A percentile compares a stretch with the other conserved stretches of the same genome.
phyloP scores from a whole-genome alignment of 2,888 invertebrate species.

The Cephonodes hylas region DNA sequence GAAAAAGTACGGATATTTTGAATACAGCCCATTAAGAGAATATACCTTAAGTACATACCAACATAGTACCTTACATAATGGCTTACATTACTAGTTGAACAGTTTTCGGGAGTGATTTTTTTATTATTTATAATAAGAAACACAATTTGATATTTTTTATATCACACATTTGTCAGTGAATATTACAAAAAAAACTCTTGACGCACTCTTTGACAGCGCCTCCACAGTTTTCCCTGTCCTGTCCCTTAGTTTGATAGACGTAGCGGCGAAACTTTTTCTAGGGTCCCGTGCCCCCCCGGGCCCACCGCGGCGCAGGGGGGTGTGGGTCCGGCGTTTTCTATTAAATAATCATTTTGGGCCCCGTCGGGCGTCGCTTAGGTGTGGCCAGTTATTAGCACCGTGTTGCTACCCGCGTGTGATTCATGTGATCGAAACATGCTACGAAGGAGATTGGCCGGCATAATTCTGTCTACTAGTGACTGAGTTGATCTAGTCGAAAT shows the following conservation, averaged over 20 bases:
- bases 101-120: too few species aligned
- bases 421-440: background rate
- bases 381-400: constrained; percentile 58
- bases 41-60: too few species aligned
- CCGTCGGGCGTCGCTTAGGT: constrained; percentile 46
- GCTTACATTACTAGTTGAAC: too few species aligned
- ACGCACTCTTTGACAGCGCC: constrained; percentile 21
- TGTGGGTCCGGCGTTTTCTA: constrained; percentile 57
- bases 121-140: too few species aligned
- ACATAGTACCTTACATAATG: too few species aligned
- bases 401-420: background rate
- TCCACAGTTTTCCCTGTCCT: constrained; percentile 46
- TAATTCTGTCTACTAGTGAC: too few species aligned
- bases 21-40: too few species aligned
- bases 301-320: constrained; percentile 52
- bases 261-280: constrained; percentile 70
- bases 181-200: background rate
- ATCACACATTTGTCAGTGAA: background rate
- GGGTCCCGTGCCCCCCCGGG: constrained; percentile 61
- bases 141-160: background rate
- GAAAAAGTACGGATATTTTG: too few species aligned
- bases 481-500: too few species aligned
- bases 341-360: constrained; percentile 72
- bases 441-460: too few species aligned
- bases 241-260: constrained; percentile 66